Conservation (phyloP, 2,113 vertebrate genomes). For the Bufo bufo region DNA sequence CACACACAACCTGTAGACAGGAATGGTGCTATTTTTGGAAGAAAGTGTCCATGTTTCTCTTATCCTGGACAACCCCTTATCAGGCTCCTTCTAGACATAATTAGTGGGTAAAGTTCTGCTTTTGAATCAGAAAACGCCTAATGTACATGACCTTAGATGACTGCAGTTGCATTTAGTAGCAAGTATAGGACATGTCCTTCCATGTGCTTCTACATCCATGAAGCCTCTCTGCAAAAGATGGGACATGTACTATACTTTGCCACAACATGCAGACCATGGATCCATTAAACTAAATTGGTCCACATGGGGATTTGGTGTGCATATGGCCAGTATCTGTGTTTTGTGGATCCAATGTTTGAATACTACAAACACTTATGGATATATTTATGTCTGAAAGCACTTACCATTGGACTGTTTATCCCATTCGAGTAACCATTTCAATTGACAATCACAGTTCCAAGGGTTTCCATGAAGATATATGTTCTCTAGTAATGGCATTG, state of each 20-base stretch:
- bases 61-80: no score
- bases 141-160: background rate
- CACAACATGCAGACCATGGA: no score
- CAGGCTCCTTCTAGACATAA: background rate
- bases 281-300: no score
- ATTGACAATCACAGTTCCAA: constrained; percentile 85
- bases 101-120: background rate
- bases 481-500: constrained; percentile 83
- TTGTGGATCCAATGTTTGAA: no score
- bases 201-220: no score
- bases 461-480: constrained; percentile 89
- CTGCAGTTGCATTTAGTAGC: background rate
- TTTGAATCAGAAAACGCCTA: background rate
- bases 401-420: constrained; percentile 75
- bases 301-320: no score
- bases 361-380: background rate
- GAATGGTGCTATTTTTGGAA: no score
- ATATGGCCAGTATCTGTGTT: no score
- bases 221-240: no score
- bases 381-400: background rate
- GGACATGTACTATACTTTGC: no score
- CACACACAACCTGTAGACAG: no score
- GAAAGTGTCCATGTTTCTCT: no score
- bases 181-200: background rate
- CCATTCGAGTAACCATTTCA: constrained; percentile 83